Conservation (phyloP, 92 coral and sea anemone species). For the Zoanthus solanderi region DNA sequence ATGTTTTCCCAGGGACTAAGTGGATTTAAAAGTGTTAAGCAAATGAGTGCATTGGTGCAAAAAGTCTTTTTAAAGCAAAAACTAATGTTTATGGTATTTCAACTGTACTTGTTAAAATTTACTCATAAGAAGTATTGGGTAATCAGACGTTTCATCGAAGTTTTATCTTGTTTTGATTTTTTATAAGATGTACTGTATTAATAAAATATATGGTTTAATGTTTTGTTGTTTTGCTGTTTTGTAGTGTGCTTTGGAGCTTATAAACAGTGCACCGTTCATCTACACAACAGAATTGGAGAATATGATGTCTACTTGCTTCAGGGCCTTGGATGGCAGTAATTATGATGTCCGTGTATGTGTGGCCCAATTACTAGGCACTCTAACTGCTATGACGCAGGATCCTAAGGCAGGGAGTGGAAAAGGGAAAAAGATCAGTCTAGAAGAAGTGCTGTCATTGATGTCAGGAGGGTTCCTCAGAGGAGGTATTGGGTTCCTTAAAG, state of each 20-base stretch:
- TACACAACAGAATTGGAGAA: conserved; percentile 90
- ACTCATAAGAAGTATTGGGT: too few relatives aligned
- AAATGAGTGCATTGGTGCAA: too few relatives aligned
- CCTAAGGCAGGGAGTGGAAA: conserved; percentile 68
- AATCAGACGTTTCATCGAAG: too few relatives aligned
- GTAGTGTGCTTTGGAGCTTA: conserved; percentile 91
- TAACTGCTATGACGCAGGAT: conserved; percentile 94
- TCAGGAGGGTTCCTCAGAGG: conserved; percentile 97
- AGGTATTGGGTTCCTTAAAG: conserved; percentile 96
- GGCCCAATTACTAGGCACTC: conserved; percentile 87
- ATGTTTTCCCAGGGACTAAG: too few relatives aligned
- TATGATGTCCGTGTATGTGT: conserved; percentile 97
- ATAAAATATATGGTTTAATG: too few relatives aligned
- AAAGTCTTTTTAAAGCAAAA: too few relatives aligned
- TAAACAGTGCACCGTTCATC: conserved; percentile 91
- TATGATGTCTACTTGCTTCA: conserved; percentile 88
- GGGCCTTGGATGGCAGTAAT: conserved; percentile 92
- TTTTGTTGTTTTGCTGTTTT: too few relatives aligned
- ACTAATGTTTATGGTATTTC: too few relatives aligned
- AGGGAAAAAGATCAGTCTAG: conserved; percentile 76
- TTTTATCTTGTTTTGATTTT: too few relatives aligned
- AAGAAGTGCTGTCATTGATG: conserved; percentile 90
- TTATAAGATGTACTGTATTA: too few relatives aligned
- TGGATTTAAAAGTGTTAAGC: too few relatives aligned
- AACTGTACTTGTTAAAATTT: too few relatives aligned